Percentiles rank a stretch among this genome's conserved stretches.
Evolutionary conservation across 2,113 vertebrate genomes (phyloP).

Genomic region (Leptosomus discolor): DNA sequence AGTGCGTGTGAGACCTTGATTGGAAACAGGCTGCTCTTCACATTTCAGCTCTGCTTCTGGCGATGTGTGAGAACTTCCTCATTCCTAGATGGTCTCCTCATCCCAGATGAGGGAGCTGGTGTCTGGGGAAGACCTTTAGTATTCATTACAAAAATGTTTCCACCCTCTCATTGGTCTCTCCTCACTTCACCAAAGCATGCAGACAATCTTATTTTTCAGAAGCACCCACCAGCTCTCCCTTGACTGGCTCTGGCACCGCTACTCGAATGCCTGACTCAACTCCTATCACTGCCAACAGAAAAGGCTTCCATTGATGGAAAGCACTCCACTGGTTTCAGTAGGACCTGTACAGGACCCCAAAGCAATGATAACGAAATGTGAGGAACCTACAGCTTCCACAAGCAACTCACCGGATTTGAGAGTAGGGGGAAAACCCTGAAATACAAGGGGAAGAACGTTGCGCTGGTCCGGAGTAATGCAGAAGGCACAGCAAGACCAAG

Average conservation of each 20-base stretch:
- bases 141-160: constrained; percentile 24
- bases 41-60: constrained; percentile 36
- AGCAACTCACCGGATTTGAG: neutral
- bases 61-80: neutral
- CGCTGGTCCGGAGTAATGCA: neutral
- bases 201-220: neutral
- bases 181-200: neutral
- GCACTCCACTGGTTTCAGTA: neutral
- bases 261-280: neutral
- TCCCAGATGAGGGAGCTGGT: constrained; percentile 50
- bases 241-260: neutral
- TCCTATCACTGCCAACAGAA: neutral
- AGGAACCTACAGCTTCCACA: neutral
- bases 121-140: constrained; percentile 58
- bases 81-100: constrained; percentile 58
- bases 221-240: constrained; percentile 2
- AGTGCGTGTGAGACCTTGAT: constrained; percentile 48
- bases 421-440: neutral
- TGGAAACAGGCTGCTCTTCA: constrained; percentile 43
- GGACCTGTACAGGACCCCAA: neutral
- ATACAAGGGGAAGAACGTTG: neutral
- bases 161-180: neutral
- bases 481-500: neutral
- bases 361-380: neutral
- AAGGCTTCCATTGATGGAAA: neutral